Evolutionary conservation across 2,113 vertebrate genomes (phyloP).

Genomic region (Anhinga rufa): DNA sequence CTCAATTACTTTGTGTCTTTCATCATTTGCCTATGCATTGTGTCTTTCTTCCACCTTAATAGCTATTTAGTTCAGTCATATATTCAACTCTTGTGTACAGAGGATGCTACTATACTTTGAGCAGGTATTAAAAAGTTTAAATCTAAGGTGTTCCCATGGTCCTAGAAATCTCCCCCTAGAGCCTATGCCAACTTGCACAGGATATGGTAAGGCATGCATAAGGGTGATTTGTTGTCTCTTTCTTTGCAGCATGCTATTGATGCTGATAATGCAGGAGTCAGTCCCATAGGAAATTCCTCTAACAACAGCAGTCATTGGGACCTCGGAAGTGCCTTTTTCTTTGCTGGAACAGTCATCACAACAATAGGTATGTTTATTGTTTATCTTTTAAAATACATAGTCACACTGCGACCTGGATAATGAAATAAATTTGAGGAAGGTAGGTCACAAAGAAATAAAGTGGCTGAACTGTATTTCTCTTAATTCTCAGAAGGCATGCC

Average conservation of each 20-base stretch:
- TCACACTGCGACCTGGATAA: not conserved
- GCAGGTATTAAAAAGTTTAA: not conserved
- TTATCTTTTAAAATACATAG: not conserved
- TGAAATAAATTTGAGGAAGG: not conserved
- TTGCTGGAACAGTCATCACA: constrained; percentile 97
- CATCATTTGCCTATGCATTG: not conserved
- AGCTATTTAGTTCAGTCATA: not conserved
- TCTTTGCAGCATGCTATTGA: constrained; percentile 86
- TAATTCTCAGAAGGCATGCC: not conserved
- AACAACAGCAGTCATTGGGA: constrained; percentile 95
- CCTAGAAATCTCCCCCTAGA: not conserved
- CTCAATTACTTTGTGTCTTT: not conserved
- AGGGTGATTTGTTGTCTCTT: not conserved
- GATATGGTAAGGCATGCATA: not conserved
- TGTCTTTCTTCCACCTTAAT: not conserved
- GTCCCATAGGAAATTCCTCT: constrained; percentile 86
- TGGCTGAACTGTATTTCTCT: not conserved
- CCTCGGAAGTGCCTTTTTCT: constrained; percentile 96
- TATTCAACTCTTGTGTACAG: not conserved
- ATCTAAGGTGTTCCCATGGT: not conserved
- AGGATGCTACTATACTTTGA: not conserved
- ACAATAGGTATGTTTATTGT: constrained; percentile 85
- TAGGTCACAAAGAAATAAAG: not conserved
- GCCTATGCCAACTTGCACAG: not conserved
- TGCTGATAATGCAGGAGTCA: constrained; percentile 90